Evolutionary conservation across 2,888 invertebrate genomes (phyloP), one percentile per base, ranked within the genome.

Genomic region (Panorpa germanica): DNA sequence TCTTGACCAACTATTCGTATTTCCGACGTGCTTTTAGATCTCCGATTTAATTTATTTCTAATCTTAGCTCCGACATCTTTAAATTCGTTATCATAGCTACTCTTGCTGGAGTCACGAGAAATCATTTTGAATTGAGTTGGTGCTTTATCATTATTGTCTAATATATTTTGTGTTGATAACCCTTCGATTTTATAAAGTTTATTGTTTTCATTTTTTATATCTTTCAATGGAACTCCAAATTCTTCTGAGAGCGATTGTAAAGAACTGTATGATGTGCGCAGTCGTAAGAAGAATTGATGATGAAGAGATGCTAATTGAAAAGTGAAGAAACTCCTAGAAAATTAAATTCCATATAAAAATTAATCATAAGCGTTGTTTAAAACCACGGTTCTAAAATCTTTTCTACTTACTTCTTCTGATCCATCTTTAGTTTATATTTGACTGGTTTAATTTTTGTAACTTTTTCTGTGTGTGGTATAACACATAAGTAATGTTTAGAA

Each of bases 251-350:
- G 55, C 39, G 62, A 62, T 46, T 64, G 65, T 21, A 72, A 56
- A 31, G 75, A 74, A 35, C 71, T 69, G 37, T 70, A 67, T 46
- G 77, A 76, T 23, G 72, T 70, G 45, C 74, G 65, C 28, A 77
- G 52, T 44, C 73, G 70, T 42, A 76, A 57, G 53, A 74, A 78
- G 48, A 78, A 66, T 46, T 76, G 70, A 46, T 78, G 77, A 47
- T 78, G 78, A 25, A 77, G 51, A n/a, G 77, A 77, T 7, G 76
- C 76, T 35, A 77, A 50, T 51, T 73, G 73, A 52, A 77, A 78
- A 34, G 75, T 67, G 44, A 74, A 77, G 45, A 70, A 76, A 45
- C 74, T 76, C 52, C 68, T 67, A 53, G 39, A 34, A 13, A 20
- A 22, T 14, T 11, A 29, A 13, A 28, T 14, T 11, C 23, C 15